Percentiles rank a stretch among this genome's conserved stretches.
phyloP scores from a whole-genome alignment of 2,888 invertebrate genomes.

The Melieria picta region DNA sequence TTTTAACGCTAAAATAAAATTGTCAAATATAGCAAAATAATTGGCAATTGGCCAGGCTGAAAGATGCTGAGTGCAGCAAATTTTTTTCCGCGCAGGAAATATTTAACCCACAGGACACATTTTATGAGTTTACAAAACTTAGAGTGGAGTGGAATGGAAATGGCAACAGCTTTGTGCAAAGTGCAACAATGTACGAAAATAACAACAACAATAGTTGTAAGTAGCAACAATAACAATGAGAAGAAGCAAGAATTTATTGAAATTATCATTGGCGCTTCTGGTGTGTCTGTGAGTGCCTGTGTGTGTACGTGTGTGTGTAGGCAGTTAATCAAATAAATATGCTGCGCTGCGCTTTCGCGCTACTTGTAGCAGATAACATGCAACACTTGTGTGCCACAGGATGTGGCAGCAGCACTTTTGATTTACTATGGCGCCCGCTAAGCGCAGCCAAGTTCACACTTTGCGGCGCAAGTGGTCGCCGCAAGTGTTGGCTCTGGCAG shows the following conservation, averaged over 20 bases:
- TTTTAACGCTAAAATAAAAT: conserved; percentile 30
- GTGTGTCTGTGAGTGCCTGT: conserved; percentile 36
- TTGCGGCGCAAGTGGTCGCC: conserved; percentile 20
- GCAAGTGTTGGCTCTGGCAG: not conserved
- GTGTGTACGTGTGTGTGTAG: conserved; percentile 30
- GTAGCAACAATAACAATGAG: conserved; percentile 29
- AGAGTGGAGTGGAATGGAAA: not conserved
- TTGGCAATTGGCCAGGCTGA: conserved; percentile 23
- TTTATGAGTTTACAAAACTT: conserved; percentile 22
- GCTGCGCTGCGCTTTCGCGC: conserved; percentile 28
- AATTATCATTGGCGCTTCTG: conserved; percentile 43
- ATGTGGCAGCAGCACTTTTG: conserved; percentile 22
- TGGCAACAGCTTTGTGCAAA: not conserved
- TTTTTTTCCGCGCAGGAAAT: conserved; percentile 4
- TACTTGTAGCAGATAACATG: conserved; percentile 24
- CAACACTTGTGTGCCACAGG: conserved; percentile 23
- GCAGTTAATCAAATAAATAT: conserved; percentile 51
- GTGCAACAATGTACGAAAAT: conserved; percentile 24
- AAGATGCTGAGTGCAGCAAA: conserved; percentile 2
- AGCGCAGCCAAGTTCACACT: not conserved
- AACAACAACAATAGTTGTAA: conserved; percentile 6
- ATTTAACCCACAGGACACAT: conserved; percentile 15
- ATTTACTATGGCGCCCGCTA: conserved; percentile 39
- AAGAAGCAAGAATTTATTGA: conserved; percentile 45
- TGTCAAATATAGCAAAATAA: conserved; percentile 17